Conservation (phyloP, 2,888 invertebrate species). For the Hypercompe scribonia region DNA sequence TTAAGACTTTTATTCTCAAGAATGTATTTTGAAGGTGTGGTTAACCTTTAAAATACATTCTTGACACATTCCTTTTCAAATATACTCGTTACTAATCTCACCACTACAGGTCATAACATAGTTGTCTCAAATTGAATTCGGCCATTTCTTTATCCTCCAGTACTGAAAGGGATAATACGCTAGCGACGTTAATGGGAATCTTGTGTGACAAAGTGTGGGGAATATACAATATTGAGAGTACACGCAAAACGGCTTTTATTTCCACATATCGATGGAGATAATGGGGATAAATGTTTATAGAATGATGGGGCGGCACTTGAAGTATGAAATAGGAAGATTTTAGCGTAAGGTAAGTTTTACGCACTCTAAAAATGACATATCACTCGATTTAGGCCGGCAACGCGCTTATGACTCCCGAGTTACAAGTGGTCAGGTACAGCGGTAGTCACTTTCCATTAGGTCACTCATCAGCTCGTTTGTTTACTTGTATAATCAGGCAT, state of each 20-base stretch:
- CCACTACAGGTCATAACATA: conserved; percentile 16
- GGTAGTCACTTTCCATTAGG: too few species aligned
- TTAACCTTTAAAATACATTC: background rate
- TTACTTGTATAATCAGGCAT: too few species aligned
- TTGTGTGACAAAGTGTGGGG: conserved; percentile 26
- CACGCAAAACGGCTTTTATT: conserved; percentile 26
- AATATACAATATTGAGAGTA: conserved; percentile 30
- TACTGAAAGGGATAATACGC: conserved; percentile 40
- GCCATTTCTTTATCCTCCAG: conserved; percentile 17
- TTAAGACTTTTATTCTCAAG: background rate
- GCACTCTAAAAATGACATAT: background rate
- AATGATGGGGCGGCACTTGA: background rate
- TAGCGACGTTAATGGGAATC: conserved; percentile 37
- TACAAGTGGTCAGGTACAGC: too few species aligned
- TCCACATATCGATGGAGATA: conserved; percentile 9
- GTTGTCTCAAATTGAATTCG: conserved; percentile 38
- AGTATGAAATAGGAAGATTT: conserved; percentile 7
- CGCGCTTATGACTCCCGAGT: too few species aligned
- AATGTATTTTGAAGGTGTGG: too few species aligned
- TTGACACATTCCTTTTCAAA: background rate
- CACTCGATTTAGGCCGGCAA: background rate
- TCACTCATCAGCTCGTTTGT: too few species aligned
- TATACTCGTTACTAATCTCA: background rate
- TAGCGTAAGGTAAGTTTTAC: background rate
- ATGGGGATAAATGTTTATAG: conserved; percentile 7